Evolutionary conservation across 2,113 vertebrate species (phyloP).

Genomic region (Mus pahari): DNA sequence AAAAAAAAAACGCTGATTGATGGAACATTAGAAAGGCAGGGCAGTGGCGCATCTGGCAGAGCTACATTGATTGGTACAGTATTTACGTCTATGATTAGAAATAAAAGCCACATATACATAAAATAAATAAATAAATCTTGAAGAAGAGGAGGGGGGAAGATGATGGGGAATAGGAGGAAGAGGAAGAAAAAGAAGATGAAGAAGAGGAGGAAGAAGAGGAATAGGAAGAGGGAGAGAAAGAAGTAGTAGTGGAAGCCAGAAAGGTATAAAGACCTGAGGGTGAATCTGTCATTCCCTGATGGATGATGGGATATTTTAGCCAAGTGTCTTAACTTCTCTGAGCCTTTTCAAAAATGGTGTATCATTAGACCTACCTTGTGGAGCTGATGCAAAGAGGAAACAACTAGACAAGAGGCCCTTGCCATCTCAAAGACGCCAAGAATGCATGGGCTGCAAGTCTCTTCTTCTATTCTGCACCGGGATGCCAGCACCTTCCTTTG

Average conservation of each 20-base stretch:
- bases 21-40: neutral
- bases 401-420: neutral
- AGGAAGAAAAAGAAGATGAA: too few relatives aligned
- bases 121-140: too few relatives aligned
- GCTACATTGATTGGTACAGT: neutral
- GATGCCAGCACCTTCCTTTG: neutral
- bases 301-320: neutral
- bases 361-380: neutral
- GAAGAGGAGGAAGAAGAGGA: rapidly evolving
- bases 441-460: neutral
- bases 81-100: neutral
- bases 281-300: neutral
- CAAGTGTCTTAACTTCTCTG: neutral
- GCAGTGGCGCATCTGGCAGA: neutral
- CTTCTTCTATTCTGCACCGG: neutral
- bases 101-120: too few relatives aligned
- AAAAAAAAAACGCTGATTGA: neutral
- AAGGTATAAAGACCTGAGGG: neutral
- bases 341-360: neutral
- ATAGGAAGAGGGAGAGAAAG: too few relatives aligned
- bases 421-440: neutral
- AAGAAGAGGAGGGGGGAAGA: too few relatives aligned
- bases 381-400: neutral
- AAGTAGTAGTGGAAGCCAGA: too few relatives aligned
- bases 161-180: too few relatives aligned